Evolutionary conservation across 2,113 vertebrate genomes (phyloP).

Genomic region (Octodon degus): DNA sequence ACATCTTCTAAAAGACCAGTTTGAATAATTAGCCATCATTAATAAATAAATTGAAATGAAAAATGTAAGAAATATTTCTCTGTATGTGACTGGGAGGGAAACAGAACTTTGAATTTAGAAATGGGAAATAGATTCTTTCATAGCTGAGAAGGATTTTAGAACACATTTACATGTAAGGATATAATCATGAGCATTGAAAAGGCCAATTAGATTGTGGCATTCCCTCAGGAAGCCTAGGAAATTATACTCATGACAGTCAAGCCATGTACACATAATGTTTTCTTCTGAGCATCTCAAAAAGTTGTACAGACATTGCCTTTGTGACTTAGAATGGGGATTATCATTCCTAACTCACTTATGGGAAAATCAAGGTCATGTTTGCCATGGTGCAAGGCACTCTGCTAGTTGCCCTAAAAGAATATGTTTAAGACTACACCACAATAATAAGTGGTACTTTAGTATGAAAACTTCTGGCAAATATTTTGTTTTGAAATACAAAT

Average conservation of each 20-base stretch:
- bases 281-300: slow-evolving; percentile 6
- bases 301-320: slow-evolving; percentile 36
- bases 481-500: slow-evolving; percentile 58
- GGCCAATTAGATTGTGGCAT: background rate
- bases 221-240: slow-evolving; percentile 38
- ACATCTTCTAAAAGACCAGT: background rate
- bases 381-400: background rate
- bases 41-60: background rate
- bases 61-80: background rate
- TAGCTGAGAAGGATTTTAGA: slow-evolving; percentile 32
- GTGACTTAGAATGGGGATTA: slow-evolving; percentile 20
- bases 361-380: slow-evolving; percentile 55
- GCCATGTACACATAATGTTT: background rate
- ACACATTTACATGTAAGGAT: slow-evolving; percentile 13
- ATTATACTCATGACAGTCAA: slow-evolving; percentile 18
- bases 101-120: background rate
- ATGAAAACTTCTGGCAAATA: slow-evolving; percentile 57
- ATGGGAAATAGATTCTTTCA: background rate
- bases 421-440: slow-evolving; percentile 51
- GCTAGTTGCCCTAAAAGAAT: slow-evolving; percentile 43
- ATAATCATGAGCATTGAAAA: slow-evolving; percentile 19
- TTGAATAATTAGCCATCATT: background rate
- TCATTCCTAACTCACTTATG: slow-evolving; percentile 56
- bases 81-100: background rate
- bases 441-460: slow-evolving; percentile 36